A percentile compares a stretch with the other conserved stretches of the same genome.
Evolutionary conservation across 1,140 invertebrate genomes (phyloP).

Genomic region (Hirudo medicinalis): DNA sequence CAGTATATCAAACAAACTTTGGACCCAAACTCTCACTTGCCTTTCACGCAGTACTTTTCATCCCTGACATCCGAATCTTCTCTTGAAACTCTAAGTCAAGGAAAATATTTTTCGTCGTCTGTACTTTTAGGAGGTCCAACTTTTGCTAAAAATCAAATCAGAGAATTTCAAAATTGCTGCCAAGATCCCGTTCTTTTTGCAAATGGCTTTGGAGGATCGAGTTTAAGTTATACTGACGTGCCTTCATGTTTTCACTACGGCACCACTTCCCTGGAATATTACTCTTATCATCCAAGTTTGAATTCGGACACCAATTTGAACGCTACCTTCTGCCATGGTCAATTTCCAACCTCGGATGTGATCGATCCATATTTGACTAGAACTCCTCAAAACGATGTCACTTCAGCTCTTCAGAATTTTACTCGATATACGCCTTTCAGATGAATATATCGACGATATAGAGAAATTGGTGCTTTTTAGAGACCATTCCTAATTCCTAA

Average conservation of each 20-base stretch:
- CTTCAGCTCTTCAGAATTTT: conserved; percentile 18
- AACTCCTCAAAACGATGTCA: conserved; percentile 9
- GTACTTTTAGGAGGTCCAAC: too few species aligned
- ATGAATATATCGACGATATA: neutral
- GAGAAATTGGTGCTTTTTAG: too few species aligned
- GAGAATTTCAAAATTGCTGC: neutral
- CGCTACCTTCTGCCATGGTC: neutral
- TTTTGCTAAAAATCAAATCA: neutral
- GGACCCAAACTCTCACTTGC: neutral
- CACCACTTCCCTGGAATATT: neutral
- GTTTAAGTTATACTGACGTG: neutral
- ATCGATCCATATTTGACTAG: conserved; percentile 11
- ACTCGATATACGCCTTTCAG: conserved; percentile 6
- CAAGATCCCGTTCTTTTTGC: neutral
- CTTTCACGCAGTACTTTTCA: neutral
- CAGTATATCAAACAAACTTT: neutral
- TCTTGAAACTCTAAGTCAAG: neutral
- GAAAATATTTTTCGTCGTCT: too few species aligned
- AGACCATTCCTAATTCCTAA: too few species aligned
- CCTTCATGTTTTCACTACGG: neutral
- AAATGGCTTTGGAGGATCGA: neutral
- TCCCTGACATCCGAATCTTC: neutral
- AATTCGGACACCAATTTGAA: neutral
- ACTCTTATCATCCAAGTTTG: neutral
- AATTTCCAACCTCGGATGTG: neutral